Evolutionary conservation across 1,140 invertebrate genomes (phyloP), one percentile per base, ranked within the genome.

Genomic region (Tetramorium parvispinum): DNA sequence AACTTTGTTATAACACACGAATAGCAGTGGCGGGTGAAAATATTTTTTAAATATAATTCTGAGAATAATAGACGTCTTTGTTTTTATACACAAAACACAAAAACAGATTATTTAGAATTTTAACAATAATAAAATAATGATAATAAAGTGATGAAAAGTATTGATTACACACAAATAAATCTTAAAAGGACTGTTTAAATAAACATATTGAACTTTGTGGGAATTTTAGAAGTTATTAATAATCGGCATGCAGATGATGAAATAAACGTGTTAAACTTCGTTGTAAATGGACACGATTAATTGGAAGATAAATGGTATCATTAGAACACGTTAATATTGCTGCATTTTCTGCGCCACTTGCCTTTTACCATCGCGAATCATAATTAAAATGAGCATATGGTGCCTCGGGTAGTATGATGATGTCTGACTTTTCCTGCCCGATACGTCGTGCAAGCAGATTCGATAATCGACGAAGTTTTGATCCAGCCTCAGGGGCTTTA

Each of bases 381-480:
- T 46, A 75, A 83, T 83, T 46, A 83, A 83, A 83, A 75, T 3
- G 11, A 59, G 49, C 53, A 55, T 13, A 49, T 59, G 40, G 32
- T 37, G 37, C 11, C 16, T 59, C 40, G 11, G 24, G 40, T 46
- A 49, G 37, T 18, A 4, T n/a, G 32, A 8, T 24, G 27, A 46
- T 49, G 53, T 75, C 79, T 46, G 68, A 57, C 53, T 82, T 82
- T 73, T 82, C 79, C 77, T 37, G 1, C 7, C 16, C 40, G 40
- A 71, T 82, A 82, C 24, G 37, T 59, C 55, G 66, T 61, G 53
- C 18, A 59, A 73, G 79, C 79, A 46, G 40, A 83, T 83, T 85
- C 71, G 66, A 65, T 71, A 85, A 88, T 85, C 86, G 55, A 0
- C 43, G 4, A 73, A 88, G 49, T 85, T 87, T 77, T 51, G 71